A percentile compares a stretch with the other conserved stretches of the same genome.
Conservation (phyloP, 2,797 vertebrate species). For the Danio tinwini region DNA sequence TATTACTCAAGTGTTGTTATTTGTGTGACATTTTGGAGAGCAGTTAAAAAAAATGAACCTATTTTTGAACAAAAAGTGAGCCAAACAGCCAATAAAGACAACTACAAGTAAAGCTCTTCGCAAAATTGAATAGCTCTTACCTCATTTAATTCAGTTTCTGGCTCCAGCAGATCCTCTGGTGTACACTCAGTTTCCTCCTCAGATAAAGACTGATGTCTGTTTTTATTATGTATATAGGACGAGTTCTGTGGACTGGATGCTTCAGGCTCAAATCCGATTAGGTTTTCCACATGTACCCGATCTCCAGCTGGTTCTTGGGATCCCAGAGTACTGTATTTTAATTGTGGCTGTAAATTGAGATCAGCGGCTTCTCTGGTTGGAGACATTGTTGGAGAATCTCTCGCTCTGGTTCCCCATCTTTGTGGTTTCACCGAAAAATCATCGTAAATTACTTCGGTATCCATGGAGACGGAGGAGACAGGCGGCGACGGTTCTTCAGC, state of each 20-base stretch:
- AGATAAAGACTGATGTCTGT: not conserved
- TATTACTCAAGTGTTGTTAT: too few relatives aligned
- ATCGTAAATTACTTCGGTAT: constrained; percentile 61
- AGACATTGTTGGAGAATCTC: constrained; percentile 26
- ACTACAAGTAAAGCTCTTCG: not conserved
- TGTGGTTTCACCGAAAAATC: constrained; percentile 73
- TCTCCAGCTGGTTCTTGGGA: not conserved
- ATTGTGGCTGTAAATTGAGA: not conserved
- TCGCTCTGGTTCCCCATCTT: constrained; percentile 55
- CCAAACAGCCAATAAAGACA: too few relatives aligned
- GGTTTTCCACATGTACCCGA: not conserved
- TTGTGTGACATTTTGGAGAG: too few relatives aligned
- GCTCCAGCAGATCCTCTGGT: constrained; percentile 2
- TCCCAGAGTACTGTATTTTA: not conserved
- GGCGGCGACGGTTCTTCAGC: constrained; percentile 25
- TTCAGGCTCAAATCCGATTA: not conserved
- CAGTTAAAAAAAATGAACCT: too few relatives aligned
- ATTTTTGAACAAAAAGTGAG: too few relatives aligned
- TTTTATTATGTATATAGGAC: not conserved
- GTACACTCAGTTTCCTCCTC: not conserved
- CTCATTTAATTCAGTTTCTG: not conserved
- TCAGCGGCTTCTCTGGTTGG: constrained; percentile 9
- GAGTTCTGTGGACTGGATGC: not conserved
- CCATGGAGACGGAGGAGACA: too few relatives aligned
- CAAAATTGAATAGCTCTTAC: not conserved